phyloP scores from a whole-genome alignment of 2,888 invertebrate species.

The Tetheella fluctuosa region DNA sequence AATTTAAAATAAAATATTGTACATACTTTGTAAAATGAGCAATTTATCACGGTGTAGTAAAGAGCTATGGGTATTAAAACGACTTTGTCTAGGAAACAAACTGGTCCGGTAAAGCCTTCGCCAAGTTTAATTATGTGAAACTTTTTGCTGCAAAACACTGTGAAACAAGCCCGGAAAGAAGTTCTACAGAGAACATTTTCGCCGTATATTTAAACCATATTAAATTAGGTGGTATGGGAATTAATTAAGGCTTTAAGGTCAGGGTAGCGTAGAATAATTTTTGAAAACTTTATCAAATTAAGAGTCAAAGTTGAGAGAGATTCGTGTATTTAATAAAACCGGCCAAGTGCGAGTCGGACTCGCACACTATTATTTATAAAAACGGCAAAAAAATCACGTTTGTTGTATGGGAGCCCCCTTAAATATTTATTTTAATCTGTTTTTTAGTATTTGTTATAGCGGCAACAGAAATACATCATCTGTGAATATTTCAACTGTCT shows the following conservation, averaged over 20 bases:
- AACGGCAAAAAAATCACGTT: too few species aligned
- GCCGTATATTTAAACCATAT: neutral
- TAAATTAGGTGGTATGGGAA: slow-evolving; percentile 6
- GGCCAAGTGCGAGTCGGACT: too few species aligned
- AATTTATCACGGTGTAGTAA: slow-evolving; percentile 7
- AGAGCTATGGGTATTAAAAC: slow-evolving; percentile 8
- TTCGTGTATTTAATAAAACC: neutral
- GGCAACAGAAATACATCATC: too few species aligned
- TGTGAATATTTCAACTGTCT: too few species aligned
- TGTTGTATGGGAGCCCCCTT: too few species aligned
- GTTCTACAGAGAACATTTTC: slow-evolving; percentile 10
- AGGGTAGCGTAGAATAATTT: neutral
- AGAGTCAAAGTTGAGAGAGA: neutral
- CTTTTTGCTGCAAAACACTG: slow-evolving; percentile 34
- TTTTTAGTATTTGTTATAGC: too few species aligned
- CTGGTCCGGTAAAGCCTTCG: slow-evolving; percentile 28
- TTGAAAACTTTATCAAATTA: neutral
- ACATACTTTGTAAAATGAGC: neutral
- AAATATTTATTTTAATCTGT: too few species aligned
- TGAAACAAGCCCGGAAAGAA: slow-evolving; percentile 26
- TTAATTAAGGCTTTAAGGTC: slow-evolving; percentile 3
- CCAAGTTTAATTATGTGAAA: slow-evolving; percentile 31
- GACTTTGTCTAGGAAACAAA: slow-evolving; percentile 23
- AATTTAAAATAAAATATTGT: slow-evolving; percentile 5
- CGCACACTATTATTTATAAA: too few species aligned